These are phyloP conservation scores for Seriola rivoliana DNA, from an alignment of 2,113 vertebrate genomes.

Conservation along the genomic window DNA sequence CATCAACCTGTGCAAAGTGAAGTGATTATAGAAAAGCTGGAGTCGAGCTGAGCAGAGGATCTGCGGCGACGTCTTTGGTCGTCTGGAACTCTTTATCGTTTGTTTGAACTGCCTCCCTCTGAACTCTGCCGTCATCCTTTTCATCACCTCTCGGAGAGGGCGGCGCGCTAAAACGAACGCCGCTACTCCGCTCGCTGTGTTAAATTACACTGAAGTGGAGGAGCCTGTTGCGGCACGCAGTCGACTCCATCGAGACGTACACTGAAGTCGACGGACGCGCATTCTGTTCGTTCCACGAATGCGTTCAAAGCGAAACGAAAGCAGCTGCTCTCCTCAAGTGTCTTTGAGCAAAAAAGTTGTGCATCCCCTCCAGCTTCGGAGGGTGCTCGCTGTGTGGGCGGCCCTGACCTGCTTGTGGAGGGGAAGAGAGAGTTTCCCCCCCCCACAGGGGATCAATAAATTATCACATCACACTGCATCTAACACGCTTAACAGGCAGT, in stretches of 20 bases:
- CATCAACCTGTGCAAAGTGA: conserved; percentile 22
- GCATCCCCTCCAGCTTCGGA: not conserved
- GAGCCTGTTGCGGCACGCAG: not conserved
- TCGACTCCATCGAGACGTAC: conserved; percentile 22
- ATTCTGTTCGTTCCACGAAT: conserved; percentile 14
- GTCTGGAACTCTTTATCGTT: conserved; percentile 38
- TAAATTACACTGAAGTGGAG: too few relatives aligned
- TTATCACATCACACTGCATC: conserved; percentile 42
- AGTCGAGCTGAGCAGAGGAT: too few relatives aligned
- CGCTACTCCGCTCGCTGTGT: not conserved
- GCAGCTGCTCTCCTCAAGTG: conserved; percentile 3
- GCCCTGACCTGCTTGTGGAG: conserved; percentile 20
- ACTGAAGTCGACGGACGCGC: not conserved
- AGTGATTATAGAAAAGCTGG: not conserved
- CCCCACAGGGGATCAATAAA: conserved; percentile 40
- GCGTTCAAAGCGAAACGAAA: conserved; percentile 6
- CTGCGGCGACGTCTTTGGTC: too few relatives aligned
- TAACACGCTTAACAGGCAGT: conserved; percentile 29
- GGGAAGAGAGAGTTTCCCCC: conserved; percentile 29
- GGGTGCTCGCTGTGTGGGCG: not conserved
- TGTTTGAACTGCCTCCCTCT: conserved; percentile 52
- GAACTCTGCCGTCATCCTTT: conserved; percentile 54
- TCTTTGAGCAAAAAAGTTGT: not conserved
- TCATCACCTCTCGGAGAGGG: conserved; percentile 52
- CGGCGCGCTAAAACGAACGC: conserved; percentile 24